Conservation (phyloP, 2,888 invertebrate species). For the Andrena praecox region DNA sequence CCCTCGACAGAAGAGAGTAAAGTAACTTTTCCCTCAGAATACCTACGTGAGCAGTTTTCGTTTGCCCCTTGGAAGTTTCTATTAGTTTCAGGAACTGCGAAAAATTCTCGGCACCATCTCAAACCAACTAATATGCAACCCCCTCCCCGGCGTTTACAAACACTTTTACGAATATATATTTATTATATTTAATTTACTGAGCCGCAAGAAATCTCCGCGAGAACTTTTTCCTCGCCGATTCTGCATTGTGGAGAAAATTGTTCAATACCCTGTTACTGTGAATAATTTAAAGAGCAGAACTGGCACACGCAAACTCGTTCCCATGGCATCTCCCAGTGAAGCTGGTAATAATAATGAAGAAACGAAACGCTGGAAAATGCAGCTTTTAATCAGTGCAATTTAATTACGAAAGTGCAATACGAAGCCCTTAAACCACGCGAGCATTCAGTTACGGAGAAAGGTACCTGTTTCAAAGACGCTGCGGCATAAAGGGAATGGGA, state of each 20-base stretch:
- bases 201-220: background rate
- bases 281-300: background rate
- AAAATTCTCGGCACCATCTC: background rate
- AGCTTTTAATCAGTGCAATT: constrained; percentile 32
- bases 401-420: constrained; percentile 43
- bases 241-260: constrained; percentile 13
- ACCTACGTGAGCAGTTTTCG: constrained; percentile 11
- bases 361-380: constrained; percentile 26
- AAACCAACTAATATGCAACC: background rate
- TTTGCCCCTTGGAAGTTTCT: background rate
- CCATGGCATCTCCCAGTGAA: no score
- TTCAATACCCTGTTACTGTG: background rate
- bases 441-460: constrained; percentile 1
- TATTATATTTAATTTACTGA: no score
- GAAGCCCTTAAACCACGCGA: constrained; percentile 19
- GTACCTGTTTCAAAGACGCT: constrained; percentile 7
- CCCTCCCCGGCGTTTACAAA: background rate
- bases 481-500: background rate
- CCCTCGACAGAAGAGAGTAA: constrained; percentile 5
- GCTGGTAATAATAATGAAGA: background rate
- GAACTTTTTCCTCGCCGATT: background rate
- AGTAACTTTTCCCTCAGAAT: constrained; percentile 19
- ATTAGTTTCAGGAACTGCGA: background rate
- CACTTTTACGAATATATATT: background rate
- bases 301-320: background rate